Conservation (phyloP, 2,888 invertebrate species). For the Lacanobia oleracea region DNA sequence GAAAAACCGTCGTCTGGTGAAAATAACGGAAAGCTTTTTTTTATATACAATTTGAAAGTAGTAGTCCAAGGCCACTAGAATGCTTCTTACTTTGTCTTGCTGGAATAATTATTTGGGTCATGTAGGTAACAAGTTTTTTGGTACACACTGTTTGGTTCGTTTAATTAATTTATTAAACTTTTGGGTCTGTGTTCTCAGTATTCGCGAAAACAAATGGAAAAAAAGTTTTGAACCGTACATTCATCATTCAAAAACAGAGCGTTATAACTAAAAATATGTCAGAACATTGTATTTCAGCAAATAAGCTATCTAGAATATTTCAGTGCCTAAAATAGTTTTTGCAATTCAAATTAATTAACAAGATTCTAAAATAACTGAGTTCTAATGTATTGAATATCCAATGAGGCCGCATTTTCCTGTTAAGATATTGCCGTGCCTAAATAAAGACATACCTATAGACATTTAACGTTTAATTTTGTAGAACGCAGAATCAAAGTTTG, state of each 20-base stretch:
- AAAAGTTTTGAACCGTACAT: neutral
- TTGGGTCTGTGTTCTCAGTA: neutral
- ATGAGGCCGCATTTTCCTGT: slow-evolving; percentile 6
- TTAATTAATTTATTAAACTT: slow-evolving; percentile 6
- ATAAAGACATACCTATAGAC: too few relatives aligned
- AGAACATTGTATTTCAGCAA: neutral
- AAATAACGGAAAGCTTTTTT: too few relatives aligned
- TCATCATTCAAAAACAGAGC: neutral
- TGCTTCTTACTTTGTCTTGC: too few relatives aligned
- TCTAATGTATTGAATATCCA: slow-evolving; percentile 9
- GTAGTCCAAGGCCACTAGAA: too few relatives aligned
- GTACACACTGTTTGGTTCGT: neutral
- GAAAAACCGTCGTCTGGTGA: too few relatives aligned
- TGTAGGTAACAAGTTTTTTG: too few relatives aligned
- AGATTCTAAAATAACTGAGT: slow-evolving; percentile 23
- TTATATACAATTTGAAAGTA: too few relatives aligned
- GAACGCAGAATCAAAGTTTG: too few relatives aligned
- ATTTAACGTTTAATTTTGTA: neutral
- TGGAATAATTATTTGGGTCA: too few relatives aligned
- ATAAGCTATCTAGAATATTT: neutral
- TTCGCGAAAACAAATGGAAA: neutral
- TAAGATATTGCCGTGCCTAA: neutral
- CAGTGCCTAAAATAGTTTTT: neutral
- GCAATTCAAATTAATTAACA: slow-evolving; percentile 16
- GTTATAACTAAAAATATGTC: neutral